phyloP scores from a whole-genome alignment of 2,888 invertebrate species.

The Stenoptilia bipunctidactyla region DNA sequence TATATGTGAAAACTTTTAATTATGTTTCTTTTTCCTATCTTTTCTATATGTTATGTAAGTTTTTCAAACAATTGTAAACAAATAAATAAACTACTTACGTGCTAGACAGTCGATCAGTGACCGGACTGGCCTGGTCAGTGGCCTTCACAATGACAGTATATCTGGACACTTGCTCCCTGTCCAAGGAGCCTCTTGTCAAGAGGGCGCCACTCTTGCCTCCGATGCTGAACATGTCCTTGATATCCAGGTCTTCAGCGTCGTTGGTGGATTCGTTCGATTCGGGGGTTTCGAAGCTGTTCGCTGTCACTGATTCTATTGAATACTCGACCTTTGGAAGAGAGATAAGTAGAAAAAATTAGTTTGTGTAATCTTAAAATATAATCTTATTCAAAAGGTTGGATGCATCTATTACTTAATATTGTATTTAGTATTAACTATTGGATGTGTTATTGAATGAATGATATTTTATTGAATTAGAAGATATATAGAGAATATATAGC shows the following conservation, averaged over 20 bases:
- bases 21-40: no score
- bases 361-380: no score
- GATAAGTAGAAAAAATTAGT: neutral
- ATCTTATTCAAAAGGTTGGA: no score
- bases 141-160: constrained; percentile 90
- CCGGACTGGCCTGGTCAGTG: constrained; percentile 85
- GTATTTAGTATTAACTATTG: no score
- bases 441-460: no score
- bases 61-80: no score
- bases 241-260: constrained; percentile 62
- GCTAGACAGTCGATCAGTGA: constrained; percentile 83
- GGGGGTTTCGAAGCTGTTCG: constrained; percentile 45
- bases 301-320: constrained; percentile 79
- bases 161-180: constrained; percentile 88
- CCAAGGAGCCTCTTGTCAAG: constrained; percentile 83
- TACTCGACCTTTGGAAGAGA: constrained; percentile 80
- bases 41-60: no score
- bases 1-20: no score
- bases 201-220: constrained; percentile 89
- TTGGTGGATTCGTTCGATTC: constrained; percentile 38
- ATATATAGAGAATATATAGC: no score
- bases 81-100: no score
- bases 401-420: no score
- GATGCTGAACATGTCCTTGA: constrained; percentile 84
- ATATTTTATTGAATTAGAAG: no score